These are phyloP conservation scores for Glossophaga mutica DNA, from an alignment of 2,797 vertebrate species.

Conservation along the genomic window DNA sequence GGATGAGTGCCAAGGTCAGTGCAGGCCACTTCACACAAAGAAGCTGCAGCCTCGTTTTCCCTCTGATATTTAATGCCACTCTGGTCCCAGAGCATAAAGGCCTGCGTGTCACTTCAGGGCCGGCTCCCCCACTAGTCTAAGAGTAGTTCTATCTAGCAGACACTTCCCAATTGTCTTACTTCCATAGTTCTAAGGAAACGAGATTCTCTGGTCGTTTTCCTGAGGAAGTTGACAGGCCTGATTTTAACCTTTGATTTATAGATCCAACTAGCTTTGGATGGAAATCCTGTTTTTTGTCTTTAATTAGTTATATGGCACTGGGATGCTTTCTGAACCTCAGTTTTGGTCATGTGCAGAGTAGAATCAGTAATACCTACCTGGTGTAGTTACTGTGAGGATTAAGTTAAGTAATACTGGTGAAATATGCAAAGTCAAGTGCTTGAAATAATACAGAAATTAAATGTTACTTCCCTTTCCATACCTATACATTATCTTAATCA, in stretches of 20 bases:
- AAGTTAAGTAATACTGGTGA: not conserved
- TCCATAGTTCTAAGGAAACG: not conserved
- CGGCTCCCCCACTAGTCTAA: not conserved
- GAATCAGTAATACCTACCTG: not conserved
- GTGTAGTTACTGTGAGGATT: not conserved
- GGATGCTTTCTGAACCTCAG: not conserved
- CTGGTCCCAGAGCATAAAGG: not conserved
- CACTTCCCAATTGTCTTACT: not conserved
- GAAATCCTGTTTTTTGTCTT: not conserved
- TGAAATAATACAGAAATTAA: not conserved
- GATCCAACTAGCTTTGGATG: not conserved
- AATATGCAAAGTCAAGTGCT: not conserved
- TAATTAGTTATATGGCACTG: not conserved
- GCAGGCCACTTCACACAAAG: not conserved
- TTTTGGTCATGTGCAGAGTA: not conserved
- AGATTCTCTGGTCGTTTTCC: not conserved
- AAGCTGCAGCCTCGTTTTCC: not conserved
- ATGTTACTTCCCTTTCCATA: not conserved
- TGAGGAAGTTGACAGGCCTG: not conserved
- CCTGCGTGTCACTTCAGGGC: not conserved
- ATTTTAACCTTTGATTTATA: not conserved
- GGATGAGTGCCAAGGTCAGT: not conserved
- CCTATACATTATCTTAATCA: not conserved
- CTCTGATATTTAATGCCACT: not conserved
- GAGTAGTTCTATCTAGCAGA: not conserved